phyloP scores from a whole-genome alignment of 2,113 vertebrate species.

The Thymallus thymallus region DNA sequence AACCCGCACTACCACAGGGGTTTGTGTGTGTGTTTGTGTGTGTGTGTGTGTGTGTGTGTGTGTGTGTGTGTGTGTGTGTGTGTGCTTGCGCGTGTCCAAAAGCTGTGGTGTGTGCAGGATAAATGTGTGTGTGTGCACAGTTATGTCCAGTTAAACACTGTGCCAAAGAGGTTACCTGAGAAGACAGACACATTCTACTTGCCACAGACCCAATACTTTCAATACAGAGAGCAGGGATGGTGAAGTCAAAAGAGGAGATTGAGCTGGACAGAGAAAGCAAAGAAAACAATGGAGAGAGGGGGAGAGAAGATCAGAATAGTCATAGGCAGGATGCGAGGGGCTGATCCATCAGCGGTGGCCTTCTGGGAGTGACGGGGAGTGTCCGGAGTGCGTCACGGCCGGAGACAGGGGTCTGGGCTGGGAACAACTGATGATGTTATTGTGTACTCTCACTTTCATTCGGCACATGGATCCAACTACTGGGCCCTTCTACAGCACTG shows the following conservation, averaged over 20 bases:
- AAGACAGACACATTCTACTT: neutral
- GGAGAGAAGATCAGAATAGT: neutral
- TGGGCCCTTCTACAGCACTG: no score
- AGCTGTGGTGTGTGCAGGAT: neutral
- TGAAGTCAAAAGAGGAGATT: neutral
- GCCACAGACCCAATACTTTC: neutral
- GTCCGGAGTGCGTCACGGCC: neutral
- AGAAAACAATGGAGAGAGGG: neutral
- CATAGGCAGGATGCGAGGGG: neutral
- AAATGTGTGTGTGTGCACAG: neutral
- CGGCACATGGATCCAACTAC: neutral
- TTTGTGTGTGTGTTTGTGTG: neutral
- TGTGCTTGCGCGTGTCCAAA: no score
- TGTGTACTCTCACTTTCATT: neutral
- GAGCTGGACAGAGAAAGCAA: neutral
- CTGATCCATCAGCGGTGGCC: slow-evolving; percentile 31
- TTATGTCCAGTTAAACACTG: no score
- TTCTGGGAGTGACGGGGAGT: slow-evolving; percentile 8
- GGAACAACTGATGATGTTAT: neutral
- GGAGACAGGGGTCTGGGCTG: neutral
- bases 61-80: no score
- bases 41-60: no score
- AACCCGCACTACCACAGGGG: neutral
- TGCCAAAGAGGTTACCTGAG: no score
- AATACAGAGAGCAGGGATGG: neutral